phyloP scores from a whole-genome alignment of 2,113 vertebrate species.

The Raphicerus campestris region DNA sequence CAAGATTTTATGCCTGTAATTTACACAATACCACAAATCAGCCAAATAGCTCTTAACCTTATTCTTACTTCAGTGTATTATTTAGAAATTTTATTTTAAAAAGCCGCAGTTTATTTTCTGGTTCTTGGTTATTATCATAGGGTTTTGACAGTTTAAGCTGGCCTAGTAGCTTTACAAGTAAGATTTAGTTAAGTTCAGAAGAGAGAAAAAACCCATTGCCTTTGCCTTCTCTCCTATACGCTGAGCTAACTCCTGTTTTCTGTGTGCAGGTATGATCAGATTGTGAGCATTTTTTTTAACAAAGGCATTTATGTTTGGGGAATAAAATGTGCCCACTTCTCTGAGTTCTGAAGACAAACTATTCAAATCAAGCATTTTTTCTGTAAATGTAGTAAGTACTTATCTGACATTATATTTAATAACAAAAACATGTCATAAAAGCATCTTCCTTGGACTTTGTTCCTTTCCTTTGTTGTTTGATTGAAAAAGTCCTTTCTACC shows the following conservation, averaged over 20 bases:
- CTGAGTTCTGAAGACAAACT: background rate
- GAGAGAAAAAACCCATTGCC: background rate
- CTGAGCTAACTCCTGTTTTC: background rate
- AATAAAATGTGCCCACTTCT: background rate
- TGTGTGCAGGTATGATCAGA: background rate
- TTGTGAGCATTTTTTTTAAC: background rate
- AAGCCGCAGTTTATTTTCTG: slow-evolving; percentile 23
- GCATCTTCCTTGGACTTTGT: background rate
- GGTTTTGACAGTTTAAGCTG: background rate
- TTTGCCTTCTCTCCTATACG: background rate
- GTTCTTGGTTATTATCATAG: background rate
- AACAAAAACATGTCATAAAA: background rate
- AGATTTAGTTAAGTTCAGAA: background rate
- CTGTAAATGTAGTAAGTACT: background rate
- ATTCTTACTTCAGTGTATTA: slow-evolving; percentile 18
- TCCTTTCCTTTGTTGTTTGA: background rate
- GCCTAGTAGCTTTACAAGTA: background rate
- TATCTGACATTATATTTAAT: background rate
- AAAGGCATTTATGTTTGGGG: background rate
- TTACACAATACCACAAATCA: slow-evolving; percentile 13
- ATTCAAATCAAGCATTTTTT: background rate
- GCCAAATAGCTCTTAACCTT: slow-evolving; percentile 32
- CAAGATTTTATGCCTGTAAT: background rate
- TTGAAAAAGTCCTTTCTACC: background rate
- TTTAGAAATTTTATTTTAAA: background rate